Percentiles rank a stretch among this genome's conserved stretches.
Conservation (phyloP, 1,140 invertebrate species). For the Brachionus rotundiformis region DNA sequence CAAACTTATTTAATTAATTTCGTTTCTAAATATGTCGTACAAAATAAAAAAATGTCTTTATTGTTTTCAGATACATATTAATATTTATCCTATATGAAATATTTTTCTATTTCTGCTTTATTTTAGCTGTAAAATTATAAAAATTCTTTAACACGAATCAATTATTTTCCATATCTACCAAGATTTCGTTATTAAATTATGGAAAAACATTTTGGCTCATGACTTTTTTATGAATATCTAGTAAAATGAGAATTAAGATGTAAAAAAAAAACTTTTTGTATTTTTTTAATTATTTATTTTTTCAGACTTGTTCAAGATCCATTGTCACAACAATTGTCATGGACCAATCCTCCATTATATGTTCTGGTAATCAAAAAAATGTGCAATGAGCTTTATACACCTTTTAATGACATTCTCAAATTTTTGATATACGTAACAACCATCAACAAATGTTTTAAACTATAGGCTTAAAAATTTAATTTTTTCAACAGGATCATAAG, state of each 20-base stretch:
- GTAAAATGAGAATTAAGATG: constrained; percentile 6
- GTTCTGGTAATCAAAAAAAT: constrained; percentile 44
- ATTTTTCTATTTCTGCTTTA: too few species aligned
- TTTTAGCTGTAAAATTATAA: too few species aligned
- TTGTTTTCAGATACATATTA: too few species aligned
- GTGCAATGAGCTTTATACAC: not conserved
- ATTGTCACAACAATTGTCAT: constrained; percentile 40
- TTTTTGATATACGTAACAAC: constrained; percentile 29
- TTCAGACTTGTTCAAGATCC: constrained; percentile 46
- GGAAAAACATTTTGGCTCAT: not conserved
- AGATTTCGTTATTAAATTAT: not conserved
- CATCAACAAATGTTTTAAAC: not conserved
- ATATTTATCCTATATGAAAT: too few species aligned
- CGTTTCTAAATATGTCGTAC: too few species aligned
- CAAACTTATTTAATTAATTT: too few species aligned
- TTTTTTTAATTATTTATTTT: not conserved
- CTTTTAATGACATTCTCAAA: constrained; percentile 43
- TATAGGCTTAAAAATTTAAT: not conserved
- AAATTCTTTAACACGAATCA: not conserved
- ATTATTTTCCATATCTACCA: constrained; percentile 2
- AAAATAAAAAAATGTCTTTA: too few species aligned
- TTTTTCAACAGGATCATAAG: constrained; percentile 46
- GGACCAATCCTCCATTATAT: constrained; percentile 41
- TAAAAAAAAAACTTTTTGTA: not conserved
- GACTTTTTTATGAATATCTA: not conserved